phyloP scores from a whole-genome alignment of 2,113 vertebrate species.

The Limnothrissa miodon region DNA sequence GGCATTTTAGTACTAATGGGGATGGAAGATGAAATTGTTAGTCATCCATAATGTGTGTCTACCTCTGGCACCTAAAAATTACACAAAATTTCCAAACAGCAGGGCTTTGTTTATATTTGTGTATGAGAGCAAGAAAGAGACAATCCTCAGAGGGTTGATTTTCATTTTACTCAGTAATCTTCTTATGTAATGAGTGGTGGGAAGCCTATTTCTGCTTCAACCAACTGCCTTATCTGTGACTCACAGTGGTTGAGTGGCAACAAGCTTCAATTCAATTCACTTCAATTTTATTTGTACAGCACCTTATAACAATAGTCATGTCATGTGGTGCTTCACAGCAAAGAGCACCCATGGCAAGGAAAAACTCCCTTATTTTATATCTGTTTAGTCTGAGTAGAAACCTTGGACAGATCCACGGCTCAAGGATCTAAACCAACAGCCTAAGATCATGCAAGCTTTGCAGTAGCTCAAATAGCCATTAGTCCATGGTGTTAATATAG shows the following conservation, averaged over 20 bases:
- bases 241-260: not conserved
- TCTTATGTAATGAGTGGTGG: conserved; percentile 29
- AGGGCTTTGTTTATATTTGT: not conserved
- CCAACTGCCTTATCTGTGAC: not conserved
- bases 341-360: too few species aligned
- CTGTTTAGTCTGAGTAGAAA: too few species aligned
- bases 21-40: not conserved
- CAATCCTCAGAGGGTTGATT: not conserved
- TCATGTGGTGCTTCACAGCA: too few species aligned
- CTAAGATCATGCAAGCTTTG: too few species aligned
- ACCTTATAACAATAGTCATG: not conserved
- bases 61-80: not conserved
- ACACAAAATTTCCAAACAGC: not conserved
- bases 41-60: not conserved
- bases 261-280: too few species aligned
- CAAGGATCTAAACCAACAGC: too few species aligned
- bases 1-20: too few species aligned
- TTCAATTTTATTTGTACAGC: not conserved
- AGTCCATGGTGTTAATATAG: too few species aligned
- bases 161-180: conserved; percentile 13
- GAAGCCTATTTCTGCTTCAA: conserved; percentile 18
- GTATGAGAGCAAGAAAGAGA: not conserved
- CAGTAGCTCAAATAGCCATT: too few species aligned
- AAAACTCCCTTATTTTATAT: too few species aligned
- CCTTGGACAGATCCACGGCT: too few species aligned